These are phyloP conservation scores for Lasioglossum pauxillum DNA, from an alignment of 2,888 invertebrate genomes.

Conservation along the genomic window DNA sequence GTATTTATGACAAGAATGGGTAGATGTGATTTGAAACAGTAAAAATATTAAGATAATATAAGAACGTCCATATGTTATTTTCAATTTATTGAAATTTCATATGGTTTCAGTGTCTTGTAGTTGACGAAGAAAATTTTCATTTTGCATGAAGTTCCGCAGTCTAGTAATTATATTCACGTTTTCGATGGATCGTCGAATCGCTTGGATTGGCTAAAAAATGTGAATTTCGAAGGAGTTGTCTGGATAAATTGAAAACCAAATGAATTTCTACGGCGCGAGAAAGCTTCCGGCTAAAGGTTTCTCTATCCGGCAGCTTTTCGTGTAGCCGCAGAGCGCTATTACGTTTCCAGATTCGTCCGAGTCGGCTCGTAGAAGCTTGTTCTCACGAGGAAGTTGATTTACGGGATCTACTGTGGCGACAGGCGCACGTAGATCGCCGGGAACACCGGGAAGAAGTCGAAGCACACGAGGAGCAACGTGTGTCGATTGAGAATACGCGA, in stretches of 20 bases:
- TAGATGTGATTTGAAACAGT: too few relatives aligned
- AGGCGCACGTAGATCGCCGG: conserved; percentile 23
- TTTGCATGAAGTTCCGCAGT: too few relatives aligned
- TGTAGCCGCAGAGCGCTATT: not conserved
- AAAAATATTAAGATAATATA: too few relatives aligned
- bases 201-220: not conserved
- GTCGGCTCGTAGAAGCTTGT: not conserved
- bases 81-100: too few relatives aligned
- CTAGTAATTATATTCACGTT: not conserved
- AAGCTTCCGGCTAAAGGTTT: not conserved
- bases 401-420: conserved; percentile 38
- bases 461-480: conserved; percentile 16
- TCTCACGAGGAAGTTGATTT: conserved; percentile 58
- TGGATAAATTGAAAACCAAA: not conserved
- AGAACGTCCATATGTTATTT: too few relatives aligned
- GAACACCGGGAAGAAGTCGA: conserved; percentile 47
- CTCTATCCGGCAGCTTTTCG: not conserved
- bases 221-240: not conserved
- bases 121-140: too few relatives aligned
- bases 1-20: too few relatives aligned
- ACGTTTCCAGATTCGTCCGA: conserved; percentile 22
- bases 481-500: conserved; percentile 22
- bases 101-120: too few relatives aligned
- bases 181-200: not conserved
- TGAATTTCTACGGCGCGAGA: not conserved